Base-by-base conservation (phyloP, 2,888 invertebrate species). In the Latheticus oryzae region DNA sequence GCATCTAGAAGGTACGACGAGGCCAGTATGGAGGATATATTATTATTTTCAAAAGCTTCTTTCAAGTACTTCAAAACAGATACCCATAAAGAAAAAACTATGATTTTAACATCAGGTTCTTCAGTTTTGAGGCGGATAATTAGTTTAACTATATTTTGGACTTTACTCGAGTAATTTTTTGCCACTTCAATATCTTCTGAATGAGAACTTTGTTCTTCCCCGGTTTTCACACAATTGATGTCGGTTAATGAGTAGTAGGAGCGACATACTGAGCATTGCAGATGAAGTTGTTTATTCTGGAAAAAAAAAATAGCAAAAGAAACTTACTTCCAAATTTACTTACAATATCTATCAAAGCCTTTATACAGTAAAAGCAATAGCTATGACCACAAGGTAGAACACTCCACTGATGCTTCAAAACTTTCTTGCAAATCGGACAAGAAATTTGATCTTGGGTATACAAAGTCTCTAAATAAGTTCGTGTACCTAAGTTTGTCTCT, bases 311-410 rank as follows among this genome's bases (percentile, higher is more conserved):
- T 5, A 4, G n/a, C n/a, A 5, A 28, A 28, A 28, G 3, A 8
- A 3, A 3, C 4, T 3, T 19, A 5, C 3, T 19, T 63, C 56
- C 50, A 28, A n/a, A n/a, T n/a, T 7, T 9, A 1, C 2, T 11
- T 23, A 45, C 45, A 15, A 32, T 30, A 8, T 77, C 74, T 7
- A 80, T 64, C 24, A 81, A 59, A 13, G 78, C 61, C 16, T 81
- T 78, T 11, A 86, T 79, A 73, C 91, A 91, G 12, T 82, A 82
- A 23, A 86, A 74, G 69, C 91, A 92, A 66, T 84, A 83, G 66
- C 85, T 85, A 72, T 92, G 91, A 0, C 90, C 90, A 74, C 92
- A 92, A 30, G 82, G 81, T 58, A 91, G 76, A 45, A 90, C 87
- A 58, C 84, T 84, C 85, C 90, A 90, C 81, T 87, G 76, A 12